Percentiles rank a stretch among this genome's conserved stretches.
These are phyloP conservation scores for Lycocerus yunnanus DNA, from an alignment of 2,888 invertebrate genomes.

Conservation along the genomic window DNA sequence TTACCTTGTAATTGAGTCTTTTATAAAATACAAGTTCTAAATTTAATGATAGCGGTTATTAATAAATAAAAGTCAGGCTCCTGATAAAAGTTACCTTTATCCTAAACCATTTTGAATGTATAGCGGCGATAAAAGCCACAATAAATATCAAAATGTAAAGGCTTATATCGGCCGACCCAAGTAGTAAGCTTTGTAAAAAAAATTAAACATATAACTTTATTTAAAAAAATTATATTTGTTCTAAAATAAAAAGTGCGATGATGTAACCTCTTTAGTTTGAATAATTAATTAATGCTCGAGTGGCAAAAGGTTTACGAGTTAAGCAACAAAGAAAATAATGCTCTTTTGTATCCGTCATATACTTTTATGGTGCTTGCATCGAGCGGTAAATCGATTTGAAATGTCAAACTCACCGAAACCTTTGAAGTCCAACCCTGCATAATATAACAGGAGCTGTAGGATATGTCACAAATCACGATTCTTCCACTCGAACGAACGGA, in stretches of 20 bases:
- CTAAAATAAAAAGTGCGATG: background rate
- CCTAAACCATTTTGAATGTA: background rate
- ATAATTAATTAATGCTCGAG: background rate
- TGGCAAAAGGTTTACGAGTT: background rate
- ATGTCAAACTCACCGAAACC: constrained; percentile 11
- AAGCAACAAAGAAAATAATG: background rate
- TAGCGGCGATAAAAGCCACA: constrained; percentile 1
- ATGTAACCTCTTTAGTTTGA: background rate
- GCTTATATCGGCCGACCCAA: background rate
- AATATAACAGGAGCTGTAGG: constrained; percentile 8
- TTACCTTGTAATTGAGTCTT: background rate
- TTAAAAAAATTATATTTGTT: background rate
- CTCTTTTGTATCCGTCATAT: background rate
- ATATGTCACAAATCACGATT: constrained; percentile 11
- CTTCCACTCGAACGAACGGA: constrained; percentile 25
- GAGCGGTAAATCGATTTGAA: constrained; percentile 2
- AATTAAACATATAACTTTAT: background rate
- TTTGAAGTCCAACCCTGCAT: constrained; percentile 10
- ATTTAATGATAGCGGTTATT: background rate
- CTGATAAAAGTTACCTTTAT: background rate
- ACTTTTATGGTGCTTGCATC: background rate
- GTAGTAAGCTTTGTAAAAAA: background rate
- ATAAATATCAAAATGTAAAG: constrained; percentile 4
- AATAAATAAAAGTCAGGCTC: background rate
- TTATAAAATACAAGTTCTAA: background rate